Base-by-base conservation (phyloP, 2,888 invertebrate species). In the Phengaris alcon region DNA sequence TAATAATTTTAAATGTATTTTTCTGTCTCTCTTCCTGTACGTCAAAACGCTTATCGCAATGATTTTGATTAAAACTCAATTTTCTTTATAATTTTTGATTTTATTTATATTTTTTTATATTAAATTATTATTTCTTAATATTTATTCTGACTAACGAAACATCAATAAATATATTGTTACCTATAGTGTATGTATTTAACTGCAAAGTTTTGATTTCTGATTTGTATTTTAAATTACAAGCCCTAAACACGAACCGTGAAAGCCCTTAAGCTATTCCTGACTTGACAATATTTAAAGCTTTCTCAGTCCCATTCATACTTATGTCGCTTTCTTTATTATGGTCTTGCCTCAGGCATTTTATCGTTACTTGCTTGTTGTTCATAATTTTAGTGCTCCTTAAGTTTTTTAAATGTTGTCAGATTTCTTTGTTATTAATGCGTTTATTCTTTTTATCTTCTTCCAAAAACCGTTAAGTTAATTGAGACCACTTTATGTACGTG, bases 401-500 rank as follows among this genome's bases (percentile, higher is more conserved):
- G 70, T 22, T 68, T 72, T 72, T 72, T 72, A 35, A 51, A 35
- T 22, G 52, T 72, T 72, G 72, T 52, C 51, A 72, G 52, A 22
- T 35, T 72, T 72, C 15, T 22, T 72, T 22, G 35, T 72, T 54
- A 72, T 72, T 54, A 10, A 72, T 72, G 51, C 48, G 69, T 54
- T 54, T 72, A 35, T 54, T 54, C 35, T 44, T 54, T 72, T 35
- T 72, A 51, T 51, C 22, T 35, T 51, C 51, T 69, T 9, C n/a
- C 54, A 72, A 54, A 54, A 72, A 72, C 70, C 54, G 54, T 74
- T 75, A 54, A 46, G 64, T 72, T 51, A 68, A 55, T 68, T 73
- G 44, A 54, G 64, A 74, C n/a, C 44, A 70, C 52, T 35, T 72
- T 35, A 72, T 72, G 54, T 54, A 72, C 54, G 72, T 35, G 22